Percentiles rank a stretch among this genome's conserved stretches.
Evolutionary conservation across 2,797 vertebrate genomes (phyloP).

Genomic region (Valencia hispanica): DNA sequence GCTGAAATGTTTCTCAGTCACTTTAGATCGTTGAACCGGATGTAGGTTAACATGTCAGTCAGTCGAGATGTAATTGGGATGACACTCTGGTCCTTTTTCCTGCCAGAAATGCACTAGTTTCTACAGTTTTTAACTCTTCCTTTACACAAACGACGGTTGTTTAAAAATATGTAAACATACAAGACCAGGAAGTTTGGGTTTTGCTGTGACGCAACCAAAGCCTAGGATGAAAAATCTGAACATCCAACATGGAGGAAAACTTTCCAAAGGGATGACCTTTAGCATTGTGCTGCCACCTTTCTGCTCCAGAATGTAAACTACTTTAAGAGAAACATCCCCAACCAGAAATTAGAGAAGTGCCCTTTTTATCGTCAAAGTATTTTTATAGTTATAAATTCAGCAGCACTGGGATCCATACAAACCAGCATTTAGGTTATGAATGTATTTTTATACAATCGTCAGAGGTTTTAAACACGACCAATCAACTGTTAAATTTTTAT

Average conservation of each 20-base stretch:
- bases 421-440: constrained; percentile 73
- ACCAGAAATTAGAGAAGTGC: constrained; percentile 62
- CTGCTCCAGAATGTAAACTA: constrained; percentile 63
- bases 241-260: constrained; percentile 23
- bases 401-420: constrained; percentile 24
- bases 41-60: constrained; percentile 46
- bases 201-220: constrained; percentile 60
- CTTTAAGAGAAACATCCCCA: constrained; percentile 17
- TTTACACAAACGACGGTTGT: constrained; percentile 12
- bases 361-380: constrained; percentile 57
- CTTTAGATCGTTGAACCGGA: constrained; percentile 74
- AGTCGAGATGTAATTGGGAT: background rate
- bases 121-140: constrained; percentile 3
- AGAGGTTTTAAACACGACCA: constrained; percentile 54
- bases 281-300: constrained; percentile 55
- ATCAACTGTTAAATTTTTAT: constrained; percentile 54
- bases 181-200: constrained; percentile 23
- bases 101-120: constrained; percentile 62
- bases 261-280: constrained; percentile 34
- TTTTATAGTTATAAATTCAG: constrained; percentile 57
- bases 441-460: constrained; percentile 69
- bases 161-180: constrained; percentile 19
- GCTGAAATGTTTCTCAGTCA: constrained; percentile 64
- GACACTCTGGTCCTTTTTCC: constrained; percentile 18
- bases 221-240: constrained; percentile 6